Evolutionary conservation across 1,140 invertebrate genomes (phyloP), one percentile per base, ranked within the genome.

Genomic region (Chironomus tepperi): DNA sequence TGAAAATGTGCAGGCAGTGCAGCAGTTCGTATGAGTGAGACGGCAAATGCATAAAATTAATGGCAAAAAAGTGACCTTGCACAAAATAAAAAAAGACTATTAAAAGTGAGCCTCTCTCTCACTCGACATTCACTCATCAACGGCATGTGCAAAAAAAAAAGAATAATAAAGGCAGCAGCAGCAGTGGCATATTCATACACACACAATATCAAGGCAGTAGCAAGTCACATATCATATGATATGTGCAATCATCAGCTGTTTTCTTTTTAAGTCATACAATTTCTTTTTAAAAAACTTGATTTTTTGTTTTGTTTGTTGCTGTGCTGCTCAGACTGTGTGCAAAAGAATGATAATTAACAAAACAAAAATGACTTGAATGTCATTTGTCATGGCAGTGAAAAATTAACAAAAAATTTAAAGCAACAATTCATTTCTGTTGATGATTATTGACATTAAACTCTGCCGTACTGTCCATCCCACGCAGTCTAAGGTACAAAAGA

Each of bases 201-300:
- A 57, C n/a, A 12, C n/a, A 12, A n/a, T 57, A 2, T n/a, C 10
- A 10, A 57, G 10, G n/a, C 47, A 10, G n/a, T 10, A 57, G 65
- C 18, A 16, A 18, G 65, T 18, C 65, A 70, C 65, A 70, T 70
- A 70, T 70, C 15, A 70, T 34, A 34, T 70, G 16, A 70, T 57
- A 57, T n/a, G 47, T 70, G 65, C 65, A 70, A 16, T 70, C 65
- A 70, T 70, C 65, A 70, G 65, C 65, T 70, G 65, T 19, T n/a
- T 57, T n/a, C 7, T n/a, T 10, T n/a, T 57, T 57, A 1, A n/a
- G 47, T 57, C n/a, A 12, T 57, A 57, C n/a, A 12, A 12, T 57
- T 57, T 57, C 47, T 12, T 57, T 57, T 70, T 70, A 18, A 70
- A 67, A 67, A 21, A 19, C 24, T 34, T 34, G 24, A n/a, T 34